Conservation (phyloP, 2,888 invertebrate species). For the Cerceris ruficornis region DNA sequence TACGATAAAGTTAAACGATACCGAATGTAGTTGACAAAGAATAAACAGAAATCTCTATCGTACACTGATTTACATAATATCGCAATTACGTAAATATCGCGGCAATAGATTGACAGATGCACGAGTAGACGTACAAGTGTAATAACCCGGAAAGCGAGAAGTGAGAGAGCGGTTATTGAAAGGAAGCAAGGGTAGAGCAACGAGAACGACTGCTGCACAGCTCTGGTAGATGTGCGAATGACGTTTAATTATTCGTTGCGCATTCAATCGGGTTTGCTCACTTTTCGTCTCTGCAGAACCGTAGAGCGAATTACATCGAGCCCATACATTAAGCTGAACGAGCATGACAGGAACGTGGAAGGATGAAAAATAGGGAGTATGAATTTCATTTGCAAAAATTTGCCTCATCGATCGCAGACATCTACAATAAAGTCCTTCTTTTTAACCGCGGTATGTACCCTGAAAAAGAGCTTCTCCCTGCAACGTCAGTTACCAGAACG, state of each 20-base stretch:
- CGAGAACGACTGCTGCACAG: constrained; percentile 30
- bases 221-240: constrained; percentile 68
- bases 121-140: not conserved
- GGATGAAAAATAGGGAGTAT: constrained; percentile 2
- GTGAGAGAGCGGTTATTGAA: not conserved
- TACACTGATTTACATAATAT: no score
- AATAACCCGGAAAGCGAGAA: not conserved
- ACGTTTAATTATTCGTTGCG: constrained; percentile 76
- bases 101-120: not conserved
- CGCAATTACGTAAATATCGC: no score
- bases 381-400: not conserved
- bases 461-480: no score
- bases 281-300: constrained; percentile 12
- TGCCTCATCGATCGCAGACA: no score
- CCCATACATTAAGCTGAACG: not conserved
- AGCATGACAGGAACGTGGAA: not conserved
- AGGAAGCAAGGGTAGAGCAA: constrained; percentile 6
- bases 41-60: no score
- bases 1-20: no score
- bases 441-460: no score
- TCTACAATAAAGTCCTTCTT: no score
- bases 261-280: constrained; percentile 52
- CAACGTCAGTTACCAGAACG: constrained; percentile 51
- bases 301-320: not conserved
- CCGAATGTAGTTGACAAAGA: no score